phyloP scores from a whole-genome alignment of 2,797 vertebrate genomes.

The Hyperoplus immaculatus region DNA sequence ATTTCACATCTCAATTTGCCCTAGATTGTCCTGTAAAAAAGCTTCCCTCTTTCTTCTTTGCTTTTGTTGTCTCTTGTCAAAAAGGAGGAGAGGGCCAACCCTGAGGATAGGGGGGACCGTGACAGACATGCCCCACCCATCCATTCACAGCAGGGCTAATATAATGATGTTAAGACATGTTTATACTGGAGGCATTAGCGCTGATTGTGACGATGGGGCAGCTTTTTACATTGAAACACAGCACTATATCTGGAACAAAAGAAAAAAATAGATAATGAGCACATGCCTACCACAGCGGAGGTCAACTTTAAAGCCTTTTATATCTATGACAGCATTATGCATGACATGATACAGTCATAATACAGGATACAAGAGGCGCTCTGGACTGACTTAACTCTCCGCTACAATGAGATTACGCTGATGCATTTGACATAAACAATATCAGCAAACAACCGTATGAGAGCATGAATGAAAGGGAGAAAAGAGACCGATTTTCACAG shows the following conservation, averaged over 20 bases:
- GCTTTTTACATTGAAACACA: constrained; percentile 48
- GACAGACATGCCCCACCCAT: constrained; percentile 72
- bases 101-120: constrained; percentile 47
- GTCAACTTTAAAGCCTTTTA: constrained; percentile 64
- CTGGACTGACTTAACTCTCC: constrained; percentile 65
- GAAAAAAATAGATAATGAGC: constrained; percentile 63
- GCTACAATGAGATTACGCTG: constrained; percentile 76
- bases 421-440: constrained; percentile 82
- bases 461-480: constrained; percentile 84
- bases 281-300: constrained; percentile 35
- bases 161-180: constrained; percentile 62
- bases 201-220: constrained; percentile 43
- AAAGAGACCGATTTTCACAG: constrained; percentile 85
- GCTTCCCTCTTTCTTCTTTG: constrained; percentile 58
- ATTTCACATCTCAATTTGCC: constrained; percentile 86
- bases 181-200: constrained; percentile 51
- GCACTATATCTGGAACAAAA: constrained; percentile 48
- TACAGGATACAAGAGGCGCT: constrained; percentile 73
- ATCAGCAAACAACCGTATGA: constrained; percentile 83
- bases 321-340: constrained; percentile 44
- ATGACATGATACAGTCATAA: constrained; percentile 70
- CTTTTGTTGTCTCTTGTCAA: constrained; percentile 75
- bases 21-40: constrained; percentile 74
- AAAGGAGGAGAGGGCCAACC: constrained; percentile 62
- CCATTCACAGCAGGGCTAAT: constrained; percentile 46